Evolutionary conservation across 2,888 invertebrate species (phyloP), one percentile per base, ranked within the genome.

Genomic region (Sylvicola fuscatus): DNA sequence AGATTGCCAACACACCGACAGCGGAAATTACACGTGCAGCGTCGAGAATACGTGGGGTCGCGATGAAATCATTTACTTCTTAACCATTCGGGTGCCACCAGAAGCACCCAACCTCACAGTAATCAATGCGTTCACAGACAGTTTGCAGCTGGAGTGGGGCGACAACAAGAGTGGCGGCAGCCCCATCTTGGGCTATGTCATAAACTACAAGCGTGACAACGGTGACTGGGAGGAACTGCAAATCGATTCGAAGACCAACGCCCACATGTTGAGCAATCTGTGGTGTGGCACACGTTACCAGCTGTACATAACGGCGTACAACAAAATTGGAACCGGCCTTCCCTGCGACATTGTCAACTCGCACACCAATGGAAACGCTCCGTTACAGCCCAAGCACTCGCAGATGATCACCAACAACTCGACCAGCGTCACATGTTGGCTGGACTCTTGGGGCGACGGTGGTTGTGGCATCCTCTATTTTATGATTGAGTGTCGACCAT

Each of bases 171-270:
- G 82, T 47, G 82, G 82, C 2, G 84, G 84, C 8, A 83, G 81
- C 41, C 75, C 78, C 15, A 74, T 79, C 39, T 56, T 79, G 41
- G 86, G 86, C 27, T 87, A 86, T 56, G 82, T 84, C 4, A 80
- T 89, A 41, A 86, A 86, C 62, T 87, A 84, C 57, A 86, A 86
- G 52, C 66, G 83, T 11, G 83, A 86, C 47, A 81, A 80, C 47
- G 87, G 87, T 1, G 87, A 87, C 49, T 87, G 87, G 87, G 84
- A 87, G 53, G 87, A 87, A 54, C 60, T 84, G 39, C 84, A 84
- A 54, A 78, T 87, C 36, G 78, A 82, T 43, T 76, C 83, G 6
- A 75, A 80, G 40, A 75, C 76, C 5, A 77, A 77, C 40, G 76
- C 80, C 38, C 80, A 83, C 51, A 68, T 82, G 41, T 54, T 87